Evolutionary conservation across 2,888 invertebrate genomes (phyloP).

Genomic region (Rhagonycha lutea): DNA sequence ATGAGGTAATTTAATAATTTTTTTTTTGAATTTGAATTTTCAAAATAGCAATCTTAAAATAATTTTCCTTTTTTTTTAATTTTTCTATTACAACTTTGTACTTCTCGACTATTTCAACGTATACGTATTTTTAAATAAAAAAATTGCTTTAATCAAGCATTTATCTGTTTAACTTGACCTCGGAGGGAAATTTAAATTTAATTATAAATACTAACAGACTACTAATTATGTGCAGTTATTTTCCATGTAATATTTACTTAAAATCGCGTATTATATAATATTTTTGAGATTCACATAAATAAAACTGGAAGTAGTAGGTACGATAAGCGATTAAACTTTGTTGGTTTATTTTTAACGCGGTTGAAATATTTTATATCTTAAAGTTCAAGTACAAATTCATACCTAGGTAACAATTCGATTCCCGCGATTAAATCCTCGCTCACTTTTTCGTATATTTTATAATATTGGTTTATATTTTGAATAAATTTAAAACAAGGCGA

Average conservation of each 20-base stretch:
- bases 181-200: background rate
- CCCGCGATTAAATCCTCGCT: background rate
- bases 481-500: background rate
- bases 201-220: background rate
- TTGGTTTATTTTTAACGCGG: background rate
- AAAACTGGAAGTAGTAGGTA: background rate
- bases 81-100: too few relatives aligned
- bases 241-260: background rate
- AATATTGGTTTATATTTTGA: background rate
- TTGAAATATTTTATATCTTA: background rate
- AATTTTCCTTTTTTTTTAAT: too few relatives aligned
- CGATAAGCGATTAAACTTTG: slow-evolving; percentile 7
- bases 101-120: too few relatives aligned
- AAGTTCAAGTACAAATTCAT: slow-evolving; percentile 3
- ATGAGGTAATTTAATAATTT: background rate
- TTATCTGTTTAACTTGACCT: background rate
- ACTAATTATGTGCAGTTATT: background rate
- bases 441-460: background rate
- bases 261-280: background rate
- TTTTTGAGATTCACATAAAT: background rate
- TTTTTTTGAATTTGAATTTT: background rate
- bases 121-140: too few relatives aligned
- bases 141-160: too few relatives aligned
- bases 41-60: background rate
- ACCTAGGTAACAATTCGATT: background rate